phyloP scores from a whole-genome alignment of 2,797 vertebrate genomes.

The Mastacembelus armatus region DNA sequence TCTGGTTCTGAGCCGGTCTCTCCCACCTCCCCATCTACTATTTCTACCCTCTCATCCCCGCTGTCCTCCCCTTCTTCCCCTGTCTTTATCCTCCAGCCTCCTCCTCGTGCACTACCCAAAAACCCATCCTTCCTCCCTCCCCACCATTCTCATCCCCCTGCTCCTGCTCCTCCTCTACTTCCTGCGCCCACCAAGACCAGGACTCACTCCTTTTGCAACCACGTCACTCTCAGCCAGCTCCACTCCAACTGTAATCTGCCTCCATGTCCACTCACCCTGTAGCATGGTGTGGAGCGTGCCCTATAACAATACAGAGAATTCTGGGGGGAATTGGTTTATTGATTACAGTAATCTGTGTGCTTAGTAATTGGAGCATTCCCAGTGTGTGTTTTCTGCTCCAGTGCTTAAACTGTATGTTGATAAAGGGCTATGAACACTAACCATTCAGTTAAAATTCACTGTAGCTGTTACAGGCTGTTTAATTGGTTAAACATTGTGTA shows the following conservation, averaged over 20 bases:
- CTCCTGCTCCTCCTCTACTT: constrained; percentile 81
- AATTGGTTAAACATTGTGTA: too few relatives aligned
- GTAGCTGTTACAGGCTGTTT: not conserved
- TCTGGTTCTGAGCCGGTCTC: constrained; percentile 89
- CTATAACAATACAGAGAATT: constrained; percentile 3
- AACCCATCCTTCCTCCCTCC: constrained; percentile 78
- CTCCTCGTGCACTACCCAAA: constrained; percentile 74
- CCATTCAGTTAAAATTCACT: too few relatives aligned
- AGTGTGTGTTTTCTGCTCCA: not conserved
- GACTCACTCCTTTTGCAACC: constrained; percentile 87
- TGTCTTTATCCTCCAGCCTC: constrained; percentile 83
- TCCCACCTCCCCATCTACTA: constrained; percentile 88
- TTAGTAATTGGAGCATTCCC: constrained; percentile 9
- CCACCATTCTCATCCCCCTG: constrained; percentile 69
- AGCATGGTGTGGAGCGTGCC: constrained; percentile 73
- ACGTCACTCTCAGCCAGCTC: constrained; percentile 81
- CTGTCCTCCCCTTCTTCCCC: constrained; percentile 84
- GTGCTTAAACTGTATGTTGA: not conserved
- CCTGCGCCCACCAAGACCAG: constrained; percentile 84
- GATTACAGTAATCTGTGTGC: constrained; percentile 21
- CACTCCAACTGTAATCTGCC: constrained; percentile 88
- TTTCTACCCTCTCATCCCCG: constrained; percentile 83
- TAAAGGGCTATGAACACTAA: too few relatives aligned
- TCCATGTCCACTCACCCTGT: constrained; percentile 37
- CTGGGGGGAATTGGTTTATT: constrained; percentile 22